Base-by-base conservation (phyloP, 2,797 vertebrate genomes). In the Rhadinocentrus ornatus region DNA sequence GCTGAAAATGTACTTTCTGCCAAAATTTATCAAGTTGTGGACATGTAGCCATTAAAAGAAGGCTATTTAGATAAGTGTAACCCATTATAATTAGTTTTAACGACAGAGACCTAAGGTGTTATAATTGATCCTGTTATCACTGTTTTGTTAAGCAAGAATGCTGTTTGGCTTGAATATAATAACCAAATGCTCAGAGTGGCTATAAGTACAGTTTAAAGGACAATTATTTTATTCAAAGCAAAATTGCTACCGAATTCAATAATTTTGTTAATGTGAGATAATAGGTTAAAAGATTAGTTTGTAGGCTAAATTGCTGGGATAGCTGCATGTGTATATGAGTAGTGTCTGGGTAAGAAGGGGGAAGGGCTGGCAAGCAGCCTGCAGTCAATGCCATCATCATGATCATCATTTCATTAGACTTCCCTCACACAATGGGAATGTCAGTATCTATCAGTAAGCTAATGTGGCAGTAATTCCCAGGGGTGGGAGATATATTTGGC, bases 361-460 rank as follows among this genome's bases (percentile, higher is more conserved):
- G 81, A 24, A 59, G 77, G 80, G 58, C 60, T 85, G 83, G 86
- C 70, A 70, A 78, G 78, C 58, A 63, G 76, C 81, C 87, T 12
- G 37, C 78, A 87, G 83, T 93, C 91, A 92, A 90, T 91, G 92
- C 92, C 86, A 88, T 90, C 88, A 84, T 71, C 74, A 71, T 50
- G 20, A 50, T 88, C 86, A 88, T 91, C 89, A 87, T 92, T 93
- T 93, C 88, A 93, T 92, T 93, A 91, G 81, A 90, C 83, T 73
- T 75, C 84, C 86, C 76, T 77, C 78, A 66, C 88, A 92, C 90
- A 91, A 91, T 91, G 85, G 83, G 82, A 82, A 78, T 58, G 84
- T 92, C 92, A 89, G 89, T 86, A 87, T 93, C 86, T 86, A 92
- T 94, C 91, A 93, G 81, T 73, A 73, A 81, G 84, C 83, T 93